phyloP scores from a whole-genome alignment of 2,888 invertebrate genomes.

The Platerodrilus igneus region DNA sequence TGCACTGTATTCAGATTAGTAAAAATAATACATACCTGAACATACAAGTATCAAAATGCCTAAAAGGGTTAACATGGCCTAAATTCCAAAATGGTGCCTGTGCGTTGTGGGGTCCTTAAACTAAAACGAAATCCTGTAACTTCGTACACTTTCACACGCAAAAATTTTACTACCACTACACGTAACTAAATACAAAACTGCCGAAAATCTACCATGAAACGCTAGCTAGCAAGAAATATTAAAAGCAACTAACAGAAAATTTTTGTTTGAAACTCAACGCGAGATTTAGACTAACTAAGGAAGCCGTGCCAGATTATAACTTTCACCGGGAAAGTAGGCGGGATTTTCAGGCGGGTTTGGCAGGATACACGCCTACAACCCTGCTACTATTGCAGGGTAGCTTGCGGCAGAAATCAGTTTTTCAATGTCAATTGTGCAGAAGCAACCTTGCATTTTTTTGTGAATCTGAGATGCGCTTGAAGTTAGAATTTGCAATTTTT shows the following conservation, averaged over 20 bases:
- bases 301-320: conserved; percentile 21
- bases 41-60: conserved; percentile 28
- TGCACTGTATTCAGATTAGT: too few relatives aligned
- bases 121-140: conserved; percentile 17
- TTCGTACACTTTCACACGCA: conserved; percentile 19
- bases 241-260: too few relatives aligned
- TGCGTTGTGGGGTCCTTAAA: conserved; percentile 18
- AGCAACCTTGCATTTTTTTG: too few relatives aligned
- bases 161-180: conserved; percentile 15
- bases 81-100: conserved; percentile 21
- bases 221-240: background rate
- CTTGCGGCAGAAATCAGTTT: conserved; percentile 21
- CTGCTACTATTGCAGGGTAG: conserved; percentile 23
- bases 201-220: conserved; percentile 21
- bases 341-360: conserved; percentile 27
- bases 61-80: conserved; percentile 25
- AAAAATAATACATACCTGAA: conserved; percentile 19
- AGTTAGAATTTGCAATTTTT: too few relatives aligned
- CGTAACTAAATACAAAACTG: conserved; percentile 21
- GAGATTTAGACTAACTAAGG: conserved; percentile 21
- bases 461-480: too few relatives aligned
- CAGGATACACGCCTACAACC: conserved; percentile 23
- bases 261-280: conserved; percentile 19
- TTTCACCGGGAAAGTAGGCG: conserved; percentile 33
- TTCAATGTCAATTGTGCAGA: too few relatives aligned